Evolutionary conservation across 1,140 invertebrate genomes (phyloP).

Genomic region (Papilio xuthus): DNA sequence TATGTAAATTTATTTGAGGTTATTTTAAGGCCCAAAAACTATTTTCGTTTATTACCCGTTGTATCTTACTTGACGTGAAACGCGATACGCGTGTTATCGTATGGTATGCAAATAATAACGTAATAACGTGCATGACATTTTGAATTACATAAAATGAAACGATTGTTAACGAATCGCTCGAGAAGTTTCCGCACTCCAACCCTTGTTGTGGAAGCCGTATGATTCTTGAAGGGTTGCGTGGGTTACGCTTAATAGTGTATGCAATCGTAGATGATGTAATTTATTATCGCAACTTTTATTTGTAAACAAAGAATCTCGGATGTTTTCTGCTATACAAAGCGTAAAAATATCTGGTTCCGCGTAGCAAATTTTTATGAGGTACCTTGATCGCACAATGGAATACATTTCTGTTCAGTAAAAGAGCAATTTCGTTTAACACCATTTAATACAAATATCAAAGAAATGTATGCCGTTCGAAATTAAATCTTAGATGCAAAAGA

Average conservation of each 20-base stretch:
- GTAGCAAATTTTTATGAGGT: not conserved
- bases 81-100: conserved; percentile 15
- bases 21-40: not conserved
- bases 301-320: not conserved
- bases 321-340: not conserved
- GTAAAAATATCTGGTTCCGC: not conserved
- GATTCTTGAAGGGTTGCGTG: conserved; percentile 3
- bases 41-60: not conserved
- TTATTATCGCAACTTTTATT: not conserved
- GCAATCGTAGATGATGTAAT: not conserved
- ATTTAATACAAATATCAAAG: too few relatives aligned
- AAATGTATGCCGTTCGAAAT: not conserved
- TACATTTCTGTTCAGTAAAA: not conserved
- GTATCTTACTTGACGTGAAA: conserved; percentile 14
- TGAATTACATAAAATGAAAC: conserved; percentile 1
- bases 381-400: not conserved
- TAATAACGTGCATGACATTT: conserved; percentile 7
- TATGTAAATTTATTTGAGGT: not conserved
- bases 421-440: too few relatives aligned
- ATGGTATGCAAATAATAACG: conserved; percentile 10
- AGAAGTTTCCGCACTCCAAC: conserved; percentile 5
- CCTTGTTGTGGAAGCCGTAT: not conserved
- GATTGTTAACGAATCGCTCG: not conserved
- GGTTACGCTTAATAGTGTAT: not conserved
- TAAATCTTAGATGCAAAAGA: too few relatives aligned